These are phyloP conservation scores for Tinamus major DNA, from an alignment of 2,797 vertebrate species.

Conservation along the genomic window DNA sequence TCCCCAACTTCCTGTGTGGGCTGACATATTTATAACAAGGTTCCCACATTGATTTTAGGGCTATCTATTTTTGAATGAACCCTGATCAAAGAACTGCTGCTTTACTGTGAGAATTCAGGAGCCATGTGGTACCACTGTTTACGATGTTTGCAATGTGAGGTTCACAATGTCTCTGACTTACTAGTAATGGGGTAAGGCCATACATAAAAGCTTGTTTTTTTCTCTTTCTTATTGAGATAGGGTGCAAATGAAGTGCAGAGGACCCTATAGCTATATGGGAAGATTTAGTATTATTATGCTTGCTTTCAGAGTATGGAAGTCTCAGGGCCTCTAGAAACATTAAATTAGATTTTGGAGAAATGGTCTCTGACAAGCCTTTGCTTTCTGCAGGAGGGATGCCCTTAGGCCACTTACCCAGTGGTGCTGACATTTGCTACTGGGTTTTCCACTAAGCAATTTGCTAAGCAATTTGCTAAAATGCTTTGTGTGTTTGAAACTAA, in stretches of 20 bases:
- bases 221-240: not conserved
- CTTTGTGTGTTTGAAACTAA: not conserved
- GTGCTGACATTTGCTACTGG: not conserved
- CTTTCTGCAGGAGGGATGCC: not conserved
- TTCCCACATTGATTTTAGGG: not conserved
- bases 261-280: not conserved
- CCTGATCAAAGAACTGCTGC: not conserved
- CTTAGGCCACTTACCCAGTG: not conserved
- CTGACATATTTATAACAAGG: not conserved
- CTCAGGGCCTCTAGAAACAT: not conserved
- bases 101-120: not conserved
- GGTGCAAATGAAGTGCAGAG: not conserved
- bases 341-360: not conserved
- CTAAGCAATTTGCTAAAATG: not conserved
- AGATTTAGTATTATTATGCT: not conserved
- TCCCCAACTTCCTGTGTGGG: not conserved
- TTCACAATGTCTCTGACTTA: not conserved
- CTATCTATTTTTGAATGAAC: not conserved
- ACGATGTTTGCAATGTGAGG: not conserved
- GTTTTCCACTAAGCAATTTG: not conserved
- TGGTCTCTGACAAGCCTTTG: conserved; percentile 5
- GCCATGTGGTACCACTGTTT: fast-evolving
- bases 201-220: not conserved
- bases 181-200: not conserved
- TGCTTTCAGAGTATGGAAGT: not conserved